Percentiles rank a stretch among this genome's conserved stretches.
Conservation (phyloP, 2,113 vertebrate genomes). For the Miniopterus natalensis region DNA sequence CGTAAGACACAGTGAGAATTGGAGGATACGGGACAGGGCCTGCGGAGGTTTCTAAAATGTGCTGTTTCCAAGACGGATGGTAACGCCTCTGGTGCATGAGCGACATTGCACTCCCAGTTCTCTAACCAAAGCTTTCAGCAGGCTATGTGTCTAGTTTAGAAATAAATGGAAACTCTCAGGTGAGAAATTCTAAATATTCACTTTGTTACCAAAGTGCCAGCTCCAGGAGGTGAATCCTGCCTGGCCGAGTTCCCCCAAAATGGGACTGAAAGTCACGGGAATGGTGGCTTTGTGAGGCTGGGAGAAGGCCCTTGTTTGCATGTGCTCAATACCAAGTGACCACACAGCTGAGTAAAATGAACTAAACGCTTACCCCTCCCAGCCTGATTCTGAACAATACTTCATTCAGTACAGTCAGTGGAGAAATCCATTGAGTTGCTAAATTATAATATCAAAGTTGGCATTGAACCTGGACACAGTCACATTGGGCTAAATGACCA, state of each 20-base stretch:
- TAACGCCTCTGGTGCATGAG: rapidly evolving
- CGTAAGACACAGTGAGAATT: not conserved
- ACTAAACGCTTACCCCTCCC: not conserved
- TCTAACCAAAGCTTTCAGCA: not conserved
- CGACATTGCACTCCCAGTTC: rapidly evolving
- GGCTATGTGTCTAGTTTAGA: not conserved
- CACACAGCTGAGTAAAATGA: not conserved
- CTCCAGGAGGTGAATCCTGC: not conserved
- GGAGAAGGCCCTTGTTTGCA: not conserved
- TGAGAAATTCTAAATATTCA: not conserved
- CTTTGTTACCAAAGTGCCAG: not conserved
- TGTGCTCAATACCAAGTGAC: not conserved
- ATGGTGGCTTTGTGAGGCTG: not conserved
- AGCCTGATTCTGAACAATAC: not conserved
- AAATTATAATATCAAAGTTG: not conserved
- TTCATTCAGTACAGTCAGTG: not conserved
- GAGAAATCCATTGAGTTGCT: not conserved
- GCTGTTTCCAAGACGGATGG: not conserved
- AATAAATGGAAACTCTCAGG: not conserved
- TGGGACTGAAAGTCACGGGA: not conserved
- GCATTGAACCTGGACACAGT: not conserved
- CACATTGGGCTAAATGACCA: not conserved
- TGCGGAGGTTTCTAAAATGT: not conserved
- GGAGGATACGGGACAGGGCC: not conserved
- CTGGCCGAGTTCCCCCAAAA: not conserved